phyloP scores from a whole-genome alignment of 1,140 invertebrate genomes.

The Meloidogyne floridensis region DNA sequence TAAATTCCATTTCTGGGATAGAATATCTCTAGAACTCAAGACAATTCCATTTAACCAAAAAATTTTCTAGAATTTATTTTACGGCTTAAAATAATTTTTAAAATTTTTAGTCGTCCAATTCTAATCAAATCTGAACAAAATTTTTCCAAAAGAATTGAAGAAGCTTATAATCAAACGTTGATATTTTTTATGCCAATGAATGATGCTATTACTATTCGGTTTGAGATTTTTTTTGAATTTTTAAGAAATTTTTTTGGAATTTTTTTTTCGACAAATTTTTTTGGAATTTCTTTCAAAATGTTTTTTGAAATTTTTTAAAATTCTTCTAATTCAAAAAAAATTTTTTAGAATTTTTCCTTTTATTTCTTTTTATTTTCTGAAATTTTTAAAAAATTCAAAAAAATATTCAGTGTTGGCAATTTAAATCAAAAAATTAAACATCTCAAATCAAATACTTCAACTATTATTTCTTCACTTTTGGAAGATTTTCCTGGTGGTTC shows the following conservation, averaged over 20 bases:
- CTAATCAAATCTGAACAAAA: slow-evolving; percentile 27
- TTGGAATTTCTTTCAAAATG: too few relatives aligned
- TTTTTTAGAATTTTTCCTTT: too few relatives aligned
- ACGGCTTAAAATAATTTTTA: too few relatives aligned
- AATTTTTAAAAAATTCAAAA: too few relatives aligned
- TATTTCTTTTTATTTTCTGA: not conserved
- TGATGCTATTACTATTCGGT: slow-evolving; percentile 16
- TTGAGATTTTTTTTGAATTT: not conserved
- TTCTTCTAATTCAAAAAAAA: not conserved
- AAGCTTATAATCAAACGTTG: slow-evolving; percentile 17
- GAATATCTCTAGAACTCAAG: too few relatives aligned
- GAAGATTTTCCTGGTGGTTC: slow-evolving; percentile 42
- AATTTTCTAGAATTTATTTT: too few relatives aligned
- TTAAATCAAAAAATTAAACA: slow-evolving; percentile 32
- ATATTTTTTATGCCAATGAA: slow-evolving; percentile 20
- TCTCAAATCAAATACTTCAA: slow-evolving; percentile 34
- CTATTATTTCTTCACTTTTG: slow-evolving; percentile 31
- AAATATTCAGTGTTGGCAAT: slow-evolving; percentile 46
- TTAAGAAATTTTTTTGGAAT: not conserved
- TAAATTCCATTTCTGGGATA: too few relatives aligned
- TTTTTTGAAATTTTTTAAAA: too few relatives aligned
- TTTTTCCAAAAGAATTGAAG: slow-evolving; percentile 24
- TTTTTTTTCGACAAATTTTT: not conserved
- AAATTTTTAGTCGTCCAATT: not conserved
- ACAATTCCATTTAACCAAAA: too few relatives aligned